Percentiles rank a stretch among this genome's conserved stretches.
phyloP scores from a whole-genome alignment of 2,113 vertebrate species.

The Stegastes partitus region DNA sequence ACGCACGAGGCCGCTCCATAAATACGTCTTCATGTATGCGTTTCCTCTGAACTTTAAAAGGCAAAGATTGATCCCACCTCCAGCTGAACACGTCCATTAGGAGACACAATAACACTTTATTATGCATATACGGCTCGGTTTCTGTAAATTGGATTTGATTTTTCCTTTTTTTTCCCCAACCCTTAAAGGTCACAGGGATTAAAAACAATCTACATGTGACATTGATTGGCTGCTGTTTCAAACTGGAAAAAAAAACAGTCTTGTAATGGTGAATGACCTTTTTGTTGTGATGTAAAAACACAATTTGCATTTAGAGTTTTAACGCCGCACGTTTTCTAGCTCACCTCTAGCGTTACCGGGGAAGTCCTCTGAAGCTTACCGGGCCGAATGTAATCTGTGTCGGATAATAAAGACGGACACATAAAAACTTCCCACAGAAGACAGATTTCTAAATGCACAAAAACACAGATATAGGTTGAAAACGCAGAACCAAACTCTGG shows the following conservation, averaged over 20 bases:
- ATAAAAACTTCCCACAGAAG: neutral
- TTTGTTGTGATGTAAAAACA: neutral
- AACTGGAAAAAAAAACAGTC: slow-evolving; percentile 12
- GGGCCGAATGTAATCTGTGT: neutral
- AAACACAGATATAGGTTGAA: neutral
- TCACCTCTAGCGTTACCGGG: too few species aligned
- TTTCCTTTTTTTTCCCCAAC: slow-evolving; percentile 36
- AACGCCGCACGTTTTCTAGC: neutral
- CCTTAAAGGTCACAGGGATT: slow-evolving; percentile 30
- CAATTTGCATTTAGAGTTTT: neutral
- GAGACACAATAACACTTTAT: neutral
- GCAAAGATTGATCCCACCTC: neutral
- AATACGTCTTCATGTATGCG: slow-evolving; percentile 25
- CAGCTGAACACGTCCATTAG: neutral
- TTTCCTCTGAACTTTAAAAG: slow-evolving; percentile 19
- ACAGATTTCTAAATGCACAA: neutral
- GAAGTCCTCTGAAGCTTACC: neutral
- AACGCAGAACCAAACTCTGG: slow-evolving; percentile 21
- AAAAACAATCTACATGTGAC: neutral
- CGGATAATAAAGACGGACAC: neutral
- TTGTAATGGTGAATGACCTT: slow-evolving; percentile 14
- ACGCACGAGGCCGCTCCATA: slow-evolving; percentile 18
- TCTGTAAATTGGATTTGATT: slow-evolving; percentile 1
- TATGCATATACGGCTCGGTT: neutral
- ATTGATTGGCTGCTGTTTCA: slow-evolving; percentile 25